Evolutionary conservation across 2,113 vertebrate genomes (phyloP).

Genomic region (Antechinus flavipes): DNA sequence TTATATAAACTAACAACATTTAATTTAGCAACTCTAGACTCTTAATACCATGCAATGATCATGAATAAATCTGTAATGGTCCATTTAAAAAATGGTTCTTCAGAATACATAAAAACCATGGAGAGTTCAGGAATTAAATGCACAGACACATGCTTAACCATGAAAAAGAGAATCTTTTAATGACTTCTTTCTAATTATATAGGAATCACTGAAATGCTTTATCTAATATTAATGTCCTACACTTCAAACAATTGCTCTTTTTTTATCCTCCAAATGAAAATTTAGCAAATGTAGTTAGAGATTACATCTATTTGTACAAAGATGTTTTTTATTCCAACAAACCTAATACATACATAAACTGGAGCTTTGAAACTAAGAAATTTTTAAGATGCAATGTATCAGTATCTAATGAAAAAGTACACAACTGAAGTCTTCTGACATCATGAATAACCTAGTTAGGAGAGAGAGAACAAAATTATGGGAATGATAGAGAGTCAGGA

Average conservation of each 20-base stretch:
- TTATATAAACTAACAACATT: background rate
- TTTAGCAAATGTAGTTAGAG: background rate
- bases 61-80: background rate
- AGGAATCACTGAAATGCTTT: background rate
- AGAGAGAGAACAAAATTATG: conserved; percentile 43
- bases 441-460: conserved; percentile 28
- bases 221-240: background rate
- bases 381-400: conserved; percentile 48
- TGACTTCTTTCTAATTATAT: background rate
- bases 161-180: background rate
- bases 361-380: background rate
- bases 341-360: background rate
- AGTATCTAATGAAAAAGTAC: conserved; percentile 21
- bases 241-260: background rate
- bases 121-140: background rate
- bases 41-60: background rate
- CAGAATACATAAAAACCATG: background rate
- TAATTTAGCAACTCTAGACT: background rate
- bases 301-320: background rate
- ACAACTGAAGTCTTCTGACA: conserved; percentile 15
- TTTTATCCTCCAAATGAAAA: background rate
- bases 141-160: background rate
- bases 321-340: background rate
- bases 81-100: background rate
- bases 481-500: background rate